phyloP scores from a whole-genome alignment of 1,140 invertebrate genomes.

The Teleopsis dalmanni region DNA sequence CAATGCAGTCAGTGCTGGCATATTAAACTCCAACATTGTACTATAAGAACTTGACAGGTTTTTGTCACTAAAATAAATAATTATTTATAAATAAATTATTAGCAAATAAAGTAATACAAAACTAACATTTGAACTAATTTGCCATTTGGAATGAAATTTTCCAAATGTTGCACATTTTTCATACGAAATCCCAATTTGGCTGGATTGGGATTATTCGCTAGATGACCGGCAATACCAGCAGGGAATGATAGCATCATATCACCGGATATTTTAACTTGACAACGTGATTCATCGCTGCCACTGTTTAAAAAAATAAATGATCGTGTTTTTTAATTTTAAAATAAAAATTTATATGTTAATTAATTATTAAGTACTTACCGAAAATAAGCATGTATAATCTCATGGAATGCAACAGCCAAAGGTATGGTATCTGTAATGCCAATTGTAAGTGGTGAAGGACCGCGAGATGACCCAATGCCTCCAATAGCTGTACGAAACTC shows the following conservation, averaged over 20 bases:
- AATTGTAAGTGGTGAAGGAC: constrained; percentile 90
- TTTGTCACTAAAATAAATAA: constrained; percentile 62
- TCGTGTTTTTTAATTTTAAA: neutral
- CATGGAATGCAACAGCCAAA: constrained; percentile 92
- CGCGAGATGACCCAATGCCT: constrained; percentile 76
- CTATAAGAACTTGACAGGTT: constrained; percentile 65
- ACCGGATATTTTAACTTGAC: constrained; percentile 89
- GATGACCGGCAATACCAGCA: constrained; percentile 85
- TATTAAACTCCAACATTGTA: constrained; percentile 84
- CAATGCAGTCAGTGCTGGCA: constrained; percentile 80
- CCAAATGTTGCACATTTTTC: constrained; percentile 74
- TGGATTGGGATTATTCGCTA: constrained; percentile 88
- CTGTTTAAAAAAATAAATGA: constrained; percentile 17
- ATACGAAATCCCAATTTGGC: constrained; percentile 83
- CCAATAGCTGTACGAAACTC: constrained; percentile 76
- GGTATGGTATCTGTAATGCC: constrained; percentile 93
- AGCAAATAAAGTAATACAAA: constrained; percentile 1
- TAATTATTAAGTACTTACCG: constrained; percentile 45
- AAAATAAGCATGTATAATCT: constrained; percentile 93
- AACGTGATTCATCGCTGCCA: constrained; percentile 67
- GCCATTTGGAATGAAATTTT: constrained; percentile 82
- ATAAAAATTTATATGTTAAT: neutral
- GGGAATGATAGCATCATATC: constrained; percentile 98
- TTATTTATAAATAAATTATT: neutral
- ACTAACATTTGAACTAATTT: constrained; percentile 81